These are phyloP conservation scores for Malurus cyaneus DNA, from an alignment of 2,113 vertebrate genomes.

Conservation along the genomic window DNA sequence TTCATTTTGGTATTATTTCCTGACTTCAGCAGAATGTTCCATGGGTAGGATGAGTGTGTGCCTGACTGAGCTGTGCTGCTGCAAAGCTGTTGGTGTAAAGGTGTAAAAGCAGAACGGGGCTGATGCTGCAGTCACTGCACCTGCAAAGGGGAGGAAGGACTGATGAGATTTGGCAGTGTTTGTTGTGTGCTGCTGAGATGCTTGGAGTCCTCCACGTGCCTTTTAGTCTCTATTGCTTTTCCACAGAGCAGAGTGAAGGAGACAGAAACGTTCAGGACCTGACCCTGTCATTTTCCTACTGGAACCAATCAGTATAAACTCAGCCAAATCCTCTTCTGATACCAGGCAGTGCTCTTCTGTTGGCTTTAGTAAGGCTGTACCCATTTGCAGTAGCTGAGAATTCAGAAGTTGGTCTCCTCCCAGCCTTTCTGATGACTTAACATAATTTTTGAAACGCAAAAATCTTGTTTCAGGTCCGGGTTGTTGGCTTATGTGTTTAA, in stretches of 20 bases:
- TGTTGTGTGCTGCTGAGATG: not conserved
- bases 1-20: not conserved
- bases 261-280: not conserved
- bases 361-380: not conserved
- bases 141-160: not conserved
- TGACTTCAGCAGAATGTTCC: not conserved
- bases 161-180: not conserved
- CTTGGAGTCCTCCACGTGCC: not conserved
- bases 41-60: not conserved
- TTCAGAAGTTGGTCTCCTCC: not conserved
- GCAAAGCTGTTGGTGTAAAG: not conserved
- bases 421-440: slow-evolving; percentile 1
- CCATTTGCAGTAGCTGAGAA: not conserved
- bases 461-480: not conserved
- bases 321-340: not conserved
- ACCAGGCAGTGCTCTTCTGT: not conserved
- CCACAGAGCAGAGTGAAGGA: not conserved
- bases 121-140: not conserved
- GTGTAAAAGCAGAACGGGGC: not conserved
- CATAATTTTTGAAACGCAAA: slow-evolving; percentile 17
- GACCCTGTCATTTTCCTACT: not conserved
- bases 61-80: not conserved
- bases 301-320: not conserved
- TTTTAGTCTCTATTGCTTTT: not conserved
- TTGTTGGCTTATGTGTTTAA: slow-evolving; percentile 8